Base-by-base conservation (phyloP, 1,140 invertebrate genomes). In the Cotesia typhae region DNA sequence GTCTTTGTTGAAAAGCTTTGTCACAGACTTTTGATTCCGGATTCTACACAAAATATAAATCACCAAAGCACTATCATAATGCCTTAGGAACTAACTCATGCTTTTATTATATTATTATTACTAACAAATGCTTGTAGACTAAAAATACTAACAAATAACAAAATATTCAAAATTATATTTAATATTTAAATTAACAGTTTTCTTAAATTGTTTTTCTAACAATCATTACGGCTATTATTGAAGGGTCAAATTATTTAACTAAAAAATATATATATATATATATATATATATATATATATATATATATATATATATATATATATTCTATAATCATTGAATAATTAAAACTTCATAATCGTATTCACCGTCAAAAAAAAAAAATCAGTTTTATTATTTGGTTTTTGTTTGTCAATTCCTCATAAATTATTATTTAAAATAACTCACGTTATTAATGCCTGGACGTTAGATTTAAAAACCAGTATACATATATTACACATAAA, bases 151-250 rank as follows among this genome's bases (percentile, higher is more conserved):
- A 65, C 20, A 47, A 47, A 47, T 47, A 9, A 47, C 5, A 9
- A 47, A 47, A 47, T 47, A n/a, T 38, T 36, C 14, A 14, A 4
- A 35, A 61, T 61, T 53, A 10, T 63, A 55, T 66, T 65, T 65
- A 59, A 51, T 57, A 59, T 41, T 12, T 20, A 63, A 60, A 4
- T 20, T 6, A 37, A 72, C 9, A n/a, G 67, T 52, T 65, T 37
- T 47, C 36, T 55, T 69, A 83, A 85, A 85, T 85, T 85, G 83
- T 85, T 85, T 85, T 85, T 85, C 83, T 85, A 85, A 85, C 82
- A 85, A 81, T 79, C 67, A 66, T 76, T 55, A 75, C 55, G 64
- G 68, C 28, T 20, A 14, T 63, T 17, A 59, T 51, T 28, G 2
- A 47, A 47, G 41, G 41, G 41, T 47, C 41, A 47, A 47, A 47